Evolutionary conservation across 37 sponge, comb jelly and placozoan species (phyloP).

Genomic region (Axinella damicornis): DNA sequence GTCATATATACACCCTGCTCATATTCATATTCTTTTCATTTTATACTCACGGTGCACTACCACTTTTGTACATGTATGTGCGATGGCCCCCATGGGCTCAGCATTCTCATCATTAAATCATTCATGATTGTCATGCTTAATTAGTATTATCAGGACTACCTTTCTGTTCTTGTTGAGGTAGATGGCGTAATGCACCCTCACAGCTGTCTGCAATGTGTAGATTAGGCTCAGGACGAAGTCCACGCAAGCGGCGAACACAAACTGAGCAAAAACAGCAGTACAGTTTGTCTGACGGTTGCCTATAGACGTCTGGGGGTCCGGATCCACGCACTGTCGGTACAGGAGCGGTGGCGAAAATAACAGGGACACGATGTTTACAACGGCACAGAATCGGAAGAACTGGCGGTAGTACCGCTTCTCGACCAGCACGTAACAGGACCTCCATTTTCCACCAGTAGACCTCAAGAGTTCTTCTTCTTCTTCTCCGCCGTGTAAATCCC

Average conservation of each 20-base stretch:
- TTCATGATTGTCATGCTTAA: no score
- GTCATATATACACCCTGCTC: no score
- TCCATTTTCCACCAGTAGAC: not conserved
- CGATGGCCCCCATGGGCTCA: no score
- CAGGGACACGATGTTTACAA: slow-evolving; percentile 49
- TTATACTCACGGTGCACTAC: no score
- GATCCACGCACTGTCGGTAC: no score
- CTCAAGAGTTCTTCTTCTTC: not conserved
- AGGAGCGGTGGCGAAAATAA: slow-evolving; percentile 34
- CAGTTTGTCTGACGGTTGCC: not conserved
- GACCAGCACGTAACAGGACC: slow-evolving; percentile 27
- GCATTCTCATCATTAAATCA: no score
- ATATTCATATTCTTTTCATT: no score
- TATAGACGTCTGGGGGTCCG: no score
- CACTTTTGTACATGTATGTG: no score
- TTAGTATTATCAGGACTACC: not conserved
- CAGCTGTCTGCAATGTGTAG: slow-evolving; percentile 35
- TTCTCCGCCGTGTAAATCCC: not conserved
- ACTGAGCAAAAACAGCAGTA: slow-evolving; percentile 15
- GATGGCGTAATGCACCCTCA: slow-evolving; percentile 16
- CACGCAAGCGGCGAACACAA: slow-evolving; percentile 20
- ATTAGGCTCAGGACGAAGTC: slow-evolving; percentile 49
- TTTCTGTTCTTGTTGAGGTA: not conserved
- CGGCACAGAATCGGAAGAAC: slow-evolving; percentile 49
- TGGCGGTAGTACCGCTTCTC: slow-evolving; percentile 3